Percentiles rank a stretch among this genome's conserved stretches.
Conservation (phyloP, 53 echinoderm and acorn worm genomes). For the Astropecten irregularis region DNA sequence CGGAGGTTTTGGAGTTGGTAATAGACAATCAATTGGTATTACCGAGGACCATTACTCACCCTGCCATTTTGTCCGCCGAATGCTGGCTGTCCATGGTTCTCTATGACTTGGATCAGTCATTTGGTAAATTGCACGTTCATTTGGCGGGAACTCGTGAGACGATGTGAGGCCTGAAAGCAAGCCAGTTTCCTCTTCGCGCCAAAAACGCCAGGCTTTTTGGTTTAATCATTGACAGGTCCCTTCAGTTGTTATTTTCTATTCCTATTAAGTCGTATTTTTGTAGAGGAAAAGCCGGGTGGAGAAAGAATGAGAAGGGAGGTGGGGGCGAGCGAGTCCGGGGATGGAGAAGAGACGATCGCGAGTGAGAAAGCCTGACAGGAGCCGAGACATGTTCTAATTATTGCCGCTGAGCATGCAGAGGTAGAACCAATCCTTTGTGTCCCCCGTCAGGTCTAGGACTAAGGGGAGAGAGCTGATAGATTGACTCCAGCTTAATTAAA, state of each 20-base stretch:
- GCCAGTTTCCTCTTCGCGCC: conserved; percentile 35
- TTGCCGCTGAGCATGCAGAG: background rate
- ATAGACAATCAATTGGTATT: conserved; percentile 25
- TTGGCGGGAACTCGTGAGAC: conserved; percentile 12
- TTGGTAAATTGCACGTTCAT: conserved; percentile 26
- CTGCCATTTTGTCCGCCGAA: background rate
- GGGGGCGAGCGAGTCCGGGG: too few relatives aligned
- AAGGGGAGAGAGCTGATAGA: conserved; percentile 37
- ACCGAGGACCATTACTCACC: conserved; percentile 13
- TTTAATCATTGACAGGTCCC: conserved; percentile 44
- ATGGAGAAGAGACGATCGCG: too few relatives aligned
- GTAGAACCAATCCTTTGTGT: conserved; percentile 25
- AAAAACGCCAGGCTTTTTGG: conserved; percentile 54
- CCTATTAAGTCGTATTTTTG: background rate
- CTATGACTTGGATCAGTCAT: conserved; percentile 6
- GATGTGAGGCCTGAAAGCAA: conserved; percentile 7
- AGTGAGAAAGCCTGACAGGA: too few relatives aligned
- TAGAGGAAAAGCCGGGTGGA: background rate
- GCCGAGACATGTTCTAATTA: conserved; percentile 24
- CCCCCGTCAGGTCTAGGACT: conserved; percentile 1
- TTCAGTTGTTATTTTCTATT: background rate
- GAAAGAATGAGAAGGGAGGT: background rate
- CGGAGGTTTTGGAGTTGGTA: too few relatives aligned
- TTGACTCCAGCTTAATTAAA: conserved; percentile 48
- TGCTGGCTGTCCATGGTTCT: background rate